These are phyloP conservation scores for Nemoura dubitans DNA, from an alignment of 2,888 invertebrate species.

Conservation along the genomic window DNA sequence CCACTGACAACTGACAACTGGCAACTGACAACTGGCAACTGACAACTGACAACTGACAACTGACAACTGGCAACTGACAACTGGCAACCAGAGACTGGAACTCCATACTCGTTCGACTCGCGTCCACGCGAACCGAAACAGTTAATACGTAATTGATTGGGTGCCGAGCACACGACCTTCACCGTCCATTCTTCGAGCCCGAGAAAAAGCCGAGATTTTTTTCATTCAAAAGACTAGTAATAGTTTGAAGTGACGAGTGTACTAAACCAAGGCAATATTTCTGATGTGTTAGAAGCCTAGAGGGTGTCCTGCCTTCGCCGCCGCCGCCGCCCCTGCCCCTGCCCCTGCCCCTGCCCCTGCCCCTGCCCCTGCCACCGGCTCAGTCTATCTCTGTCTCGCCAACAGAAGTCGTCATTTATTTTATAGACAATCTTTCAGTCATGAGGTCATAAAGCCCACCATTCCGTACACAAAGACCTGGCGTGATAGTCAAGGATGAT, in stretches of 20 bases:
- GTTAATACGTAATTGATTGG: background rate
- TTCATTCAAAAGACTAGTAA: constrained; percentile 9
- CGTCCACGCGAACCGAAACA: background rate
- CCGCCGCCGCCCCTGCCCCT: constrained; percentile 15
- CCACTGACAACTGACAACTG: too few species aligned
- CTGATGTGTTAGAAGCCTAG: background rate
- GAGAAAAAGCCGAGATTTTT: background rate
- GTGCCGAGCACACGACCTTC: background rate
- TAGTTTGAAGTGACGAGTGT: background rate
- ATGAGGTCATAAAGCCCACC: constrained; percentile 29
- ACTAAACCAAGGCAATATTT: constrained; percentile 13
- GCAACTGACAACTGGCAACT: too few species aligned
- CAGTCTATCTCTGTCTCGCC: constrained; percentile 44
- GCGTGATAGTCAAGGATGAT: constrained; percentile 7
- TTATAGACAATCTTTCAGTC: constrained; percentile 20
- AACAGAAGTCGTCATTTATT: constrained; percentile 26
- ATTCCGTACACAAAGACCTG: background rate
- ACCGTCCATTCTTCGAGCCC: background rate
- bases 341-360: constrained; percentile 35
- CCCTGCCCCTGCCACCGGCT: constrained; percentile 12
- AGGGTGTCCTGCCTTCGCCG: constrained; percentile 21
- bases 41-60: too few species aligned
- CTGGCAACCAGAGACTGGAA: background rate
- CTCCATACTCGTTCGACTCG: background rate
- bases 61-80: too few species aligned